These are phyloP conservation scores for Pyrocephalus nanus DNA, from an alignment of 2,797 vertebrate genomes.

Conservation along the genomic window DNA sequence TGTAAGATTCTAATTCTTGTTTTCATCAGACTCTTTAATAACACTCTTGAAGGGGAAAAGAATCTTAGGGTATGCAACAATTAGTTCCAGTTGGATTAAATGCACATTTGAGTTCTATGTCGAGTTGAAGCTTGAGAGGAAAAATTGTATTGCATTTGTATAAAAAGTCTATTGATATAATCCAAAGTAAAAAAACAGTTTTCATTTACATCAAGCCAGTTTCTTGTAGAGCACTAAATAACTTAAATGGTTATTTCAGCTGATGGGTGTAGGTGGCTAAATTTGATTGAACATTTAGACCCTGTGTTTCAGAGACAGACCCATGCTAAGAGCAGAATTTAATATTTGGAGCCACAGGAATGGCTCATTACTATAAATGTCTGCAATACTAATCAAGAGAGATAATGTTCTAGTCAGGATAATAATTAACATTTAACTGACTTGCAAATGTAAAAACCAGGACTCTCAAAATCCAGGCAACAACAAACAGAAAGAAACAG, in stretches of 20 bases:
- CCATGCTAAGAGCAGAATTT: background rate
- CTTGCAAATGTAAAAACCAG: conserved; percentile 28
- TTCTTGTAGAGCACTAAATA: background rate
- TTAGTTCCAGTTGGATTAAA: background rate
- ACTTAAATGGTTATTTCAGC: background rate
- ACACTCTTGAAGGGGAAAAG: background rate
- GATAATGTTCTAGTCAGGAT: conserved; percentile 16
- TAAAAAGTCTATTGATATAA: background rate
- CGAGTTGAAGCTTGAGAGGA: background rate
- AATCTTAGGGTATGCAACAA: background rate
- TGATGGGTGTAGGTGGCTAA: background rate
- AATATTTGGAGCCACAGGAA: conserved; percentile 6
- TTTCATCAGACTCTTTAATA: background rate
- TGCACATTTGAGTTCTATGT: background rate
- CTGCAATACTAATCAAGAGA: conserved; percentile 39
- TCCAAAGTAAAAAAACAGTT: background rate
- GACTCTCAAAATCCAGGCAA: background rate
- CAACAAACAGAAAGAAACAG: background rate
- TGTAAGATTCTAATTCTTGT: background rate
- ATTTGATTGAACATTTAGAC: background rate
- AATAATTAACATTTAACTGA: conserved; percentile 48
- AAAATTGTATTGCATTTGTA: background rate
- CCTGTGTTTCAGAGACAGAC: background rate
- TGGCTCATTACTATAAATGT: conserved; percentile 10
- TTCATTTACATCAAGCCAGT: background rate